These are phyloP conservation scores for Falco peregrinus DNA, from an alignment of 2,797 vertebrate genomes.

Conservation along the genomic window DNA sequence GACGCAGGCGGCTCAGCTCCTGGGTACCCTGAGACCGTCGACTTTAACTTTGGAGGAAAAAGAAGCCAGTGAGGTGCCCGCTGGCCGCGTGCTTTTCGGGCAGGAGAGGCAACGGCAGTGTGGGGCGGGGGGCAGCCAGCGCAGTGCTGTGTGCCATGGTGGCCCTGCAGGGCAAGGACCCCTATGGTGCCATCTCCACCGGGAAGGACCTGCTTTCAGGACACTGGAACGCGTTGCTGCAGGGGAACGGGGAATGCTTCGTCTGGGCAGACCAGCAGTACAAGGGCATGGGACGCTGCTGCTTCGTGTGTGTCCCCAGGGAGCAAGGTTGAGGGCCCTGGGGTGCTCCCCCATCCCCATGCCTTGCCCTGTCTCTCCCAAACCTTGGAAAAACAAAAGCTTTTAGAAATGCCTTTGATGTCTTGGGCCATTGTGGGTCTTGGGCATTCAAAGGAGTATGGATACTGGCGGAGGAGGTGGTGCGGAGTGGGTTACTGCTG, in stretches of 20 bases:
- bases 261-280: constrained; percentile 5
- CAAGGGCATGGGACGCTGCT: constrained; percentile 50
- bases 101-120: too few species aligned
- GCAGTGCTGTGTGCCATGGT: rapidly evolving
- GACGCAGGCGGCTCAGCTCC: not conserved
- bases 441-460: rapidly evolving
- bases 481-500: not conserved
- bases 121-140: not conserved
- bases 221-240: constrained; percentile 25
- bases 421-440: rapidly evolving
- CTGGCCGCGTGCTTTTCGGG: rapidly evolving
- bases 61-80: rapidly evolving
- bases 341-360: rapidly evolving
- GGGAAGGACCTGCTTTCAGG: constrained; percentile 16
- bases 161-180: not conserved
- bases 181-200: constrained; percentile 9
- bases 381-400: not conserved
- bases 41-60: not conserved
- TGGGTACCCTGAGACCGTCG: too few species aligned
- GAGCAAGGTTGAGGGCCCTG: not conserved
- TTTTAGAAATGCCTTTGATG: not conserved
- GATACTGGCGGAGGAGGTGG: not conserved
- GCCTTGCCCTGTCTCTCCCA: not conserved
- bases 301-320: not conserved
- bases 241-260: constrained; percentile 58